Evolutionary conservation across 2,888 invertebrate species (phyloP).

Genomic region (Autographa pulchrina): DNA sequence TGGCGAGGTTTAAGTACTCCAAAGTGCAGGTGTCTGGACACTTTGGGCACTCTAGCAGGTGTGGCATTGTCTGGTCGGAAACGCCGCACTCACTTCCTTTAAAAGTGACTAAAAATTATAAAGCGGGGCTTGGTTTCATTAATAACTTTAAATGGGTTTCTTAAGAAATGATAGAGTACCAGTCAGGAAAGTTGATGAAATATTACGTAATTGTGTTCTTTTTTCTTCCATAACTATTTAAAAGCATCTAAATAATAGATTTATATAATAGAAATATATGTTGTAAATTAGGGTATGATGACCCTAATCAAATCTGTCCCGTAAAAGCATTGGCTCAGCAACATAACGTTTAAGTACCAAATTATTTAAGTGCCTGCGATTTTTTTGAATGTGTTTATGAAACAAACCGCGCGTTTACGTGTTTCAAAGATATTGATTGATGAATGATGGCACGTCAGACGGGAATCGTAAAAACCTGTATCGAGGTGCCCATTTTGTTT

Average conservation of each 20-base stretch:
- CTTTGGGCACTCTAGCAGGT: too few relatives aligned
- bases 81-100: too few relatives aligned
- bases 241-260: too few relatives aligned
- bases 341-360: not conserved
- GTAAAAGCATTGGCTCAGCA: not conserved
- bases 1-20: too few relatives aligned
- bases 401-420: not conserved
- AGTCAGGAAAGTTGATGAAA: not conserved
- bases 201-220: not conserved
- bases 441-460: constrained; percentile 2
- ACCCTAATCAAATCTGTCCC: constrained; percentile 15
- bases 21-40: too few relatives aligned
- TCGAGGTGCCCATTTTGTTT: not conserved
- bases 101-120: not conserved
- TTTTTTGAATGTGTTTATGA: not conserved
- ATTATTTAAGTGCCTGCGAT: constrained; percentile 15
- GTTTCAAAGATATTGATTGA: constrained; percentile 6
- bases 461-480: constrained; percentile 3
- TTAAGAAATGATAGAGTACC: not conserved
- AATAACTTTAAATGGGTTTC: constrained; percentile 1
- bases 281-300: constrained; percentile 31
- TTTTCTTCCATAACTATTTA: not conserved
- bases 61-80: too few relatives aligned
- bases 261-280: constrained; percentile 9
- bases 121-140: not conserved